Evolutionary conservation across 35 echinoderm and acorn worm species (phyloP).

Genomic region (Apostichopus californicus): DNA sequence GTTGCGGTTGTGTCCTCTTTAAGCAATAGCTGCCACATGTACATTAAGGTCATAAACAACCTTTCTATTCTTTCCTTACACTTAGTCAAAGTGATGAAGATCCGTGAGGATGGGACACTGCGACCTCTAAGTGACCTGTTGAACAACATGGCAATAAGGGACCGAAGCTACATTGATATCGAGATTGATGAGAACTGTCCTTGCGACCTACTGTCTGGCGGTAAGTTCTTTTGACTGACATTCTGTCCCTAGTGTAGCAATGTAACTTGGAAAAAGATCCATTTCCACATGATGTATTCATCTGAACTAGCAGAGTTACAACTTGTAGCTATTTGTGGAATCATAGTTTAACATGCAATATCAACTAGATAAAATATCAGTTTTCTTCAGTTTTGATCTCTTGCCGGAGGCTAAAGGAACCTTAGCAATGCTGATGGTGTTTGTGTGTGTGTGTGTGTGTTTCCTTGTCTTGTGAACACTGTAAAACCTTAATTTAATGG

Average conservation of each 20-base stretch:
- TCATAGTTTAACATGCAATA: no score
- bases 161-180: background rate
- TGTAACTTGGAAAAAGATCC: background rate
- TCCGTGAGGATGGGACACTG: background rate
- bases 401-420: no score
- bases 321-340: background rate
- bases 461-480: no score
- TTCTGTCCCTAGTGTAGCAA: background rate
- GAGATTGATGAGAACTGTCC: background rate
- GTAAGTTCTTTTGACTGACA: background rate
- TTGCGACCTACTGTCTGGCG: background rate
- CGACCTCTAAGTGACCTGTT: background rate
- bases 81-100: slow-evolving; percentile 1
- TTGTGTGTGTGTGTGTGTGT: no score
- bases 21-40: no score
- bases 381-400: no score
- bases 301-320: background rate
- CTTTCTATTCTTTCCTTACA: no score
- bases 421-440: no score
- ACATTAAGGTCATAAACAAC: no score
- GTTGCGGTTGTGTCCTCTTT: no score
- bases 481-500: no score
- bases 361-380: no score
- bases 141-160: background rate
- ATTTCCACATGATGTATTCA: background rate